Base-by-base conservation (phyloP, 2,888 invertebrate species). In the Tiliacea citrago region DNA sequence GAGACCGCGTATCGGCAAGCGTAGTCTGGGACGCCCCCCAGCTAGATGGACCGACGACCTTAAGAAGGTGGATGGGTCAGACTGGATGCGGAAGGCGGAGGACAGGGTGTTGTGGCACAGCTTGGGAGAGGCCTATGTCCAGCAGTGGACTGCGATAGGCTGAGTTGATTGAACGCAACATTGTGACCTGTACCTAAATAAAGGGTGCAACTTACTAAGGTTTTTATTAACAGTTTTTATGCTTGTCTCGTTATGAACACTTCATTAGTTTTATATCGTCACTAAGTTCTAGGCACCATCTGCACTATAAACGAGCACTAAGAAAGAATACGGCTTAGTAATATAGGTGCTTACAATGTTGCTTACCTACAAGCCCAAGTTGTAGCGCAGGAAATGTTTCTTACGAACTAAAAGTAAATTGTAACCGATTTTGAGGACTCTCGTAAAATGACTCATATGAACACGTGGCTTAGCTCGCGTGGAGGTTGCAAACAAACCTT, bases 141-240 rank as follows among this genome's bases (percentile, higher is more conserved):
- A n/a, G n/a, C n/a, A n/a, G n/a, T n/a, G n/a, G n/a, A n/a, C n/a
- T n/a, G n/a, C n/a, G n/a, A n/a, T n/a, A n/a, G n/a, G n/a, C n/a
- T n/a, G n/a, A n/a, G n/a, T n/a, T n/a, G n/a, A n/a, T n/a, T n/a
- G n/a, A 9, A 29, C 1, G 39, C 29, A 47, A 75, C 76, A 81
- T 75, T 51, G 58, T 65, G 2, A 18, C 21, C 13, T 24, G 13
- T 42, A 13, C 10, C 9, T 35, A 21, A 39, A 29, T 58, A 47
- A 55, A 77, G 5, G n/a, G 55, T 49, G 24, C 35, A 77, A 62
- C 42, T 3, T 42, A 35, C 24, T n/a, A 62, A 57, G 7, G 29
- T 51, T 66, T 74, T 78, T 78, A 78, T 61, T 51, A n/a, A 24
- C 47, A 45, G 6, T 21, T 82, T 77, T 82, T 67, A 82, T 57